Conservation (phyloP, 1,140 invertebrate genomes). For the Adelges cooleyi region DNA sequence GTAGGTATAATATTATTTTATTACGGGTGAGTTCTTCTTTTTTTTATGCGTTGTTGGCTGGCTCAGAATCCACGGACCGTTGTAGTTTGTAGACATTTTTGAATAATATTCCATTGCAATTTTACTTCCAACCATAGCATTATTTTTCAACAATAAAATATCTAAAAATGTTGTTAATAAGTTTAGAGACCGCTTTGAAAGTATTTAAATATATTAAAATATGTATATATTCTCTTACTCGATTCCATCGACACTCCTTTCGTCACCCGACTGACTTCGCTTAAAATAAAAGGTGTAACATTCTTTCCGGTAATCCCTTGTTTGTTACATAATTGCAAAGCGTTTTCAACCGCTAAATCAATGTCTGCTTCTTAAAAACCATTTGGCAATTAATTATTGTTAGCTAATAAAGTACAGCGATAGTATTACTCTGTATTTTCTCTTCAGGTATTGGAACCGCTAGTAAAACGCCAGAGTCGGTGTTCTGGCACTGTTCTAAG, state of each 20-base stretch:
- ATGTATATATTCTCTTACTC: conserved; percentile 62
- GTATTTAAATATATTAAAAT: not conserved
- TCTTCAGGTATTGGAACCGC: conserved; percentile 80
- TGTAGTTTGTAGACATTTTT: not conserved
- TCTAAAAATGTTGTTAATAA: conserved; percentile 44
- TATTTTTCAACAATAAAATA: conserved; percentile 83
- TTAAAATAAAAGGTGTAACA: conserved; percentile 83
- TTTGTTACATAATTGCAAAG: conserved; percentile 60
- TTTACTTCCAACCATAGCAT: conserved; percentile 69
- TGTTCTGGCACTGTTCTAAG: conserved; percentile 45
- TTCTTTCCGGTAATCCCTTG: conserved; percentile 70
- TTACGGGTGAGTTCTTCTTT: not conserved
- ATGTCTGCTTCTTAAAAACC: conserved; percentile 40
- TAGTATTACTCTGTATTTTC: conserved; percentile 33
- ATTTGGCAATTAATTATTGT: too few species aligned
- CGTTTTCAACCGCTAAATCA: conserved; percentile 45
- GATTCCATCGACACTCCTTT: conserved; percentile 64
- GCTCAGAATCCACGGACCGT: too few species aligned
- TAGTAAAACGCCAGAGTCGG: conserved; percentile 71
- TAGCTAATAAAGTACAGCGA: too few species aligned
- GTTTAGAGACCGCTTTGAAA: too few species aligned
- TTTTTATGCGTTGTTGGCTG: not conserved
- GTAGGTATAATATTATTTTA: not conserved
- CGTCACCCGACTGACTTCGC: conserved; percentile 63
- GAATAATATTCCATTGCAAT: conserved; percentile 54